These are phyloP conservation scores for Alaudala cheleensis DNA, from an alignment of 2,113 vertebrate genomes.

Conservation along the genomic window DNA sequence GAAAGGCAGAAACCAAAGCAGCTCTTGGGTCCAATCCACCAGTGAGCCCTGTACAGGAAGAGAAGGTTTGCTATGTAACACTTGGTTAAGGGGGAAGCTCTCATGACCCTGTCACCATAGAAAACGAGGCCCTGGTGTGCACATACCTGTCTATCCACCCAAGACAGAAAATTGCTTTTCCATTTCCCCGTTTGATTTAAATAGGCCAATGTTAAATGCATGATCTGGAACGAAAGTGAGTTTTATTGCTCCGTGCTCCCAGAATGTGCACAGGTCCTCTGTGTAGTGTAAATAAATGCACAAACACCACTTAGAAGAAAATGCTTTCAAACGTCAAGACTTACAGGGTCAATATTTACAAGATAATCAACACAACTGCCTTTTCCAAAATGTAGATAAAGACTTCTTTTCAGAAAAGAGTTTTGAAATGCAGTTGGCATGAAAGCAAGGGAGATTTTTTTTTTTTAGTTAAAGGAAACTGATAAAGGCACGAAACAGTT, in stretches of 20 bases:
- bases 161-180: neutral
- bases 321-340: neutral
- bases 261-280: neutral
- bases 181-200: neutral
- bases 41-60: neutral
- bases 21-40: fast-evolving
- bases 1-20: neutral
- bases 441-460: neutral
- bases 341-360: neutral
- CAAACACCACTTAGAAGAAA: neutral
- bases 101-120: fast-evolving
- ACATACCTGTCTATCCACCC: fast-evolving
- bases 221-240: neutral
- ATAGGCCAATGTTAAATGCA: neutral
- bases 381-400: neutral
- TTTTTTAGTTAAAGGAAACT: neutral
- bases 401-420: neutral
- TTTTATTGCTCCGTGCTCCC: neutral
- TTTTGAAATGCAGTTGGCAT: neutral
- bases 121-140: fast-evolving
- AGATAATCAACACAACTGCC: neutral
- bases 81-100: neutral
- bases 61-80: fast-evolving
- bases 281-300: neutral
- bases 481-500: neutral